Base-by-base conservation (phyloP, 2,888 invertebrate species). In the Pycnomerus fuliginosus region DNA sequence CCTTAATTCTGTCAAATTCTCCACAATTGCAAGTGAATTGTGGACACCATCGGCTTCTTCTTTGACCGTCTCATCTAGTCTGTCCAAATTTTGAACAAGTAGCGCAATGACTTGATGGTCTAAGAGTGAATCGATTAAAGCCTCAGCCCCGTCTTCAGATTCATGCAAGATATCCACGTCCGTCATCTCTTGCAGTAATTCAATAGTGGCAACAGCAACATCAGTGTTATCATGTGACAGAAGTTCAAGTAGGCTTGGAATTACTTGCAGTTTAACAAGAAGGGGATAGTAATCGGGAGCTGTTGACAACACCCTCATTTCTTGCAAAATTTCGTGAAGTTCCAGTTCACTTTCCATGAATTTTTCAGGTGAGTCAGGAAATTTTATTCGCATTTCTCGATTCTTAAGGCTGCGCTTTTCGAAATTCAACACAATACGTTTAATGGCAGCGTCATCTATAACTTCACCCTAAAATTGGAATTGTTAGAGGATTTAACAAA, bases 321-420 rank as follows among this genome's bases (percentile, higher is more conserved):
- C 93, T 77, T 93, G 84, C 36, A 89, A 76, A 28, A 81, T 80
- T 64, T 87, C 87, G 62, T 90, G 86, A 13, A 72, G 50, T 54
- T 72, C 72, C 14, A 98, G 78, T 75, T 99, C 99, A 44, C 97
- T 96, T 60, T 99, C 88, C 87, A 99, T 96, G 70, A 99, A 99
- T 79, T 96, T 97, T 69, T 96, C 94, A 3, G 97, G 93, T 62
- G 87, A 85, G 67, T 97, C 98, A 0, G 96, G 91, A 72, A 94
- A 98, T 73, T 99, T 99, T 8, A 99, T 97, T 52, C 99, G 80
- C 89, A 97, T 91, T 74, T 99, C 98, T 68, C 97, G 89, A 70
- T 99, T 99, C 65, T 85, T 90, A 4, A 95, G 76, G 32, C 90
- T 88, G 64, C 91, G 83, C 69, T 99, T 98, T 67, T 99, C 99